Evolutionary conservation across 2,797 vertebrate genomes (phyloP), one percentile per base, ranked within the genome.

Genomic region (Falco rusticolus): DNA sequence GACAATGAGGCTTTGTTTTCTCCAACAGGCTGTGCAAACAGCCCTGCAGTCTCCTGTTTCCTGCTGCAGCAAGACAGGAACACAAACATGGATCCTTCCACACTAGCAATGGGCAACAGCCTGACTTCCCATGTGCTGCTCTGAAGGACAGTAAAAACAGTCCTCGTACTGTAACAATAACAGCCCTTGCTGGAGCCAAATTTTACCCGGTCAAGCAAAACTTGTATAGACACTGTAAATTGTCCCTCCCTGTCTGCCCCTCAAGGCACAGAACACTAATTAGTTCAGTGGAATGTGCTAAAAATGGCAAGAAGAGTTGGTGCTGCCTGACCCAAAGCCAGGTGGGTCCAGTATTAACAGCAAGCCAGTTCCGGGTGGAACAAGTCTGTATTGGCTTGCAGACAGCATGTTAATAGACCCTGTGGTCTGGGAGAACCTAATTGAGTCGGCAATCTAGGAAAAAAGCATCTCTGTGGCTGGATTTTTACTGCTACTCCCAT

Each of bases 361-460:
- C 89, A 91, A 96, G 94, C 93, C 89, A 95, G 94, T 96, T 96
- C 93, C 89, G 4, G 96, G 87, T 96, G 93, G 96, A 97, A 94
- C 54, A 71, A 92, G 95, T 94, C 95, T 95, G 94, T 51, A 61
- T 87, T 34, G 89, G 90, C 89, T 95, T 89, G 95, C 75, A 92
- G 89, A 89, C 81, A 94, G 54, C 10, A 75, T 85, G 72, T 85
- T 93, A 96, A 97, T 72, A 83, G 54, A 78, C 61, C 71, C 76
- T 72, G 50, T 0, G 1, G 93, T 74, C 90, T 89, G 90, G 81
- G 72, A 89, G 75, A 96, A 59, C 64, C 72, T 93, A 83, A 89
- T 12, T 85, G 84, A 89, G 89, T 11, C 78, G 75, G 82, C 82
- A 87, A 54, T 95, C 65, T 64, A 96, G 93, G 94, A 93, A 94